Evolutionary conservation across 2,797 vertebrate genomes (phyloP).

Genomic region (Denticeps clupeoides): DNA sequence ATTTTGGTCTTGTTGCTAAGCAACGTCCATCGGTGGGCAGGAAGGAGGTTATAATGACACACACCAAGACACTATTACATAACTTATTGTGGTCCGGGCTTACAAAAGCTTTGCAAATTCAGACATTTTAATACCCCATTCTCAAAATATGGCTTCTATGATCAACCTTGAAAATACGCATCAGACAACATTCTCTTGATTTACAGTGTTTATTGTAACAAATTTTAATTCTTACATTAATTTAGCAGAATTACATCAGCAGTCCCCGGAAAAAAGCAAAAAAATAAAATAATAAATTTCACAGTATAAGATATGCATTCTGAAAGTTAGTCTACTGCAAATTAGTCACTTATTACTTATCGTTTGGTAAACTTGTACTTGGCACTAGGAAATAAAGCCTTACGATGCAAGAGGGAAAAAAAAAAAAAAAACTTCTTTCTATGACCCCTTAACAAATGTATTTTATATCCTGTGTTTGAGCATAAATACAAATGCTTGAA

Average conservation of each 20-base stretch:
- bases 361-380: slow-evolving; percentile 19
- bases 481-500: too few species aligned
- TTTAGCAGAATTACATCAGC: slow-evolving; percentile 19
- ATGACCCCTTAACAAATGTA: neutral
- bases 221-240: slow-evolving; percentile 27
- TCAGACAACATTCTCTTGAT: too few species aligned
- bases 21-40: too few species aligned
- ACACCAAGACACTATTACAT: too few species aligned
- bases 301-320: slow-evolving; percentile 20
- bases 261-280: slow-evolving; percentile 11
- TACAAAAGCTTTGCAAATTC: too few species aligned
- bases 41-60: too few species aligned
- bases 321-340: slow-evolving; percentile 7
- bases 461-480: neutral
- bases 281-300: slow-evolving; percentile 9
- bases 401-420: neutral
- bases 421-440: neutral
- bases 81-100: too few species aligned
- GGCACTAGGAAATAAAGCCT: slow-evolving; percentile 20
- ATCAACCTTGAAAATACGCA: too few species aligned
- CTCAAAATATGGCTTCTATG: too few species aligned
- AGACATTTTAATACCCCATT: too few species aligned
- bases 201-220: slow-evolving; percentile 28
- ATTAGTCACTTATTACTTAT: slow-evolving; percentile 10
- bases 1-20: too few species aligned